phyloP scores from a whole-genome alignment of 92 coral and sea anemone species.

The Heliopora coerulea region DNA sequence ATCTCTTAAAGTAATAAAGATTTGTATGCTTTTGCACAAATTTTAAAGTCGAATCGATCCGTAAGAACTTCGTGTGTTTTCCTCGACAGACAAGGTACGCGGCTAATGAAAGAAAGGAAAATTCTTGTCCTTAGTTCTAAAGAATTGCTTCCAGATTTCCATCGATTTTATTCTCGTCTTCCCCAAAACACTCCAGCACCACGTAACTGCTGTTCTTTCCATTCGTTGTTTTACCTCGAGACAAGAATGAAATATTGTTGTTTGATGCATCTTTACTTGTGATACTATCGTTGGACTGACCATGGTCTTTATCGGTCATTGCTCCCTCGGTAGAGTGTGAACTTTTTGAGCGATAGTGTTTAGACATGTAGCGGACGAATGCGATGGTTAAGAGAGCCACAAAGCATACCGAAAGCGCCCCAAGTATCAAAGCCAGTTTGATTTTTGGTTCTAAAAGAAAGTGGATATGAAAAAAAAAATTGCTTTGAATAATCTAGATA shows the following conservation, averaged over 20 bases:
- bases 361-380: constrained; percentile 4
- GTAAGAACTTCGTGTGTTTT: no score
- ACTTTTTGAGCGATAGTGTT: constrained; percentile 7
- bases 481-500: no score
- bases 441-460: constrained; percentile 10
- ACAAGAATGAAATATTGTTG: constrained; percentile 27
- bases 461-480: not conserved
- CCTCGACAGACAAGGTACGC: no score
- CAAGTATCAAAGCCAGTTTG: constrained; percentile 20
- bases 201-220: constrained; percentile 37
- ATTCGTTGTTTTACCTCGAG: constrained; percentile 3
- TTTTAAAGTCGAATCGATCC: no score
- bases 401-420: constrained; percentile 31
- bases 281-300: constrained; percentile 21
- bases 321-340: not conserved
- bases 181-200: constrained; percentile 15
- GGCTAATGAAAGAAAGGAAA: no score
- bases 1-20: no score
- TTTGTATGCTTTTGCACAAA: no score
- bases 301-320: not conserved
- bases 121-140: constrained; percentile 3
- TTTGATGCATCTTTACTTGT: constrained; percentile 10
- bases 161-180: constrained; percentile 15
- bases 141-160: constrained; percentile 6
- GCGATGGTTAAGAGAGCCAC: constrained; percentile 14